Conservation (phyloP, 2,888 invertebrate genomes). For the Acleris literana region DNA sequence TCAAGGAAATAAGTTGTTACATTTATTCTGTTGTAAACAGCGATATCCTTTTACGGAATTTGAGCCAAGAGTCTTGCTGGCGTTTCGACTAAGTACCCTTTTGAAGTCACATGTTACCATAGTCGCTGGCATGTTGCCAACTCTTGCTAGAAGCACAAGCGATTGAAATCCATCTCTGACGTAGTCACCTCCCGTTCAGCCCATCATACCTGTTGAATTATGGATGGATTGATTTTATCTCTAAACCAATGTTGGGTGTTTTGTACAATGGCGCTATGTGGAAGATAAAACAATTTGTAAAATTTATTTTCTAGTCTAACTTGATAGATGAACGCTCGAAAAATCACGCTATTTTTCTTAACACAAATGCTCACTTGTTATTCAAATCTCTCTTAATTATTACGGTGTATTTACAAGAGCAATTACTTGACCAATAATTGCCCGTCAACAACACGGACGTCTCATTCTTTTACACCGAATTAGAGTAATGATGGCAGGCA, state of each 20-base stretch:
- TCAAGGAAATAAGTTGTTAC: conserved; percentile 1
- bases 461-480: too few relatives aligned
- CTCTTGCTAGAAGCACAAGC: conserved; percentile 37
- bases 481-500: too few relatives aligned
- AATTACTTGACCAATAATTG: too few relatives aligned
- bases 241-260: conserved; percentile 13
- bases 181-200: conserved; percentile 50
- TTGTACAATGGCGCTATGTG: conserved; percentile 24
- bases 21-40: conserved; percentile 9
- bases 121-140: conserved; percentile 52
- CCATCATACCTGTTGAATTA: conserved; percentile 67
- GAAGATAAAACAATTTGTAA: not conserved
- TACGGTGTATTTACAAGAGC: too few relatives aligned
- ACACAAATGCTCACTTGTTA: too few relatives aligned
- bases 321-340: not conserved
- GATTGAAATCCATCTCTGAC: conserved; percentile 54
- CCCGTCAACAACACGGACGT: too few relatives aligned
- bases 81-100: conserved; percentile 33
- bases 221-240: conserved; percentile 50
- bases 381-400: too few relatives aligned
- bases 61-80: conserved; percentile 14
- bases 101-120: conserved; percentile 37
- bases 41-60: conserved; percentile 11
- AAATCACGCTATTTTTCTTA: not conserved
- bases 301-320: not conserved